These are phyloP conservation scores for Eptesicus fuscus DNA, from an alignment of 2,113 vertebrate species.

Conservation along the genomic window DNA sequence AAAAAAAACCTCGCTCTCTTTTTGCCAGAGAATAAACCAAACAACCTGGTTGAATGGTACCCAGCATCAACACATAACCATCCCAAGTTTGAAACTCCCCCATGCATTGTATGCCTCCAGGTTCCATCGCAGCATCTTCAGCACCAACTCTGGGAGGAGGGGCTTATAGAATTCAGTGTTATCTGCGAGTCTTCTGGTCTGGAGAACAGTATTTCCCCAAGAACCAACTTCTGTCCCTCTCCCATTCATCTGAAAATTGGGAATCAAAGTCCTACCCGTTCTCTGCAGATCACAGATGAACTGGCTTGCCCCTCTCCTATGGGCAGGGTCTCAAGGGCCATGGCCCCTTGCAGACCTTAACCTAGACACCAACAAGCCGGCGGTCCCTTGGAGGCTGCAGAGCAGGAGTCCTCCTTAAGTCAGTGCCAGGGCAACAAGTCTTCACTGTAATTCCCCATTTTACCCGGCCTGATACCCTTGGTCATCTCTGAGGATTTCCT, in stretches of 20 bases:
- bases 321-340: neutral
- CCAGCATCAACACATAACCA: fast-evolving
- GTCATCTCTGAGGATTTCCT: neutral
- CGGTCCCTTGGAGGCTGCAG: neutral
- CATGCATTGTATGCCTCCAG: fast-evolving
- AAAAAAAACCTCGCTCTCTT: neutral
- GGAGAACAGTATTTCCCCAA: neutral
- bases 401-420: neutral
- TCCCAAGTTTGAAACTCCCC: too few relatives aligned
- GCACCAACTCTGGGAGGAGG: neutral
- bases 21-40: neutral
- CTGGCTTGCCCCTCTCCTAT: neutral
- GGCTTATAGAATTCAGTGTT: neutral
- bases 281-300: neutral
- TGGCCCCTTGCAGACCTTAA: neutral
- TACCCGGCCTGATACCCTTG: neutral
- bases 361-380: neutral
- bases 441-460: neutral
- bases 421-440: neutral
- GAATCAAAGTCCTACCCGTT: neutral
- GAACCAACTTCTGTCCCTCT: neutral
- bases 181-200: neutral
- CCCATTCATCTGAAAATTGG: neutral
- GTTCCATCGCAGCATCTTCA: neutral
- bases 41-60: too few relatives aligned